These are phyloP conservation scores for Capitella teleta DNA, from an alignment of 1,140 invertebrate species.

Conservation along the genomic window DNA sequence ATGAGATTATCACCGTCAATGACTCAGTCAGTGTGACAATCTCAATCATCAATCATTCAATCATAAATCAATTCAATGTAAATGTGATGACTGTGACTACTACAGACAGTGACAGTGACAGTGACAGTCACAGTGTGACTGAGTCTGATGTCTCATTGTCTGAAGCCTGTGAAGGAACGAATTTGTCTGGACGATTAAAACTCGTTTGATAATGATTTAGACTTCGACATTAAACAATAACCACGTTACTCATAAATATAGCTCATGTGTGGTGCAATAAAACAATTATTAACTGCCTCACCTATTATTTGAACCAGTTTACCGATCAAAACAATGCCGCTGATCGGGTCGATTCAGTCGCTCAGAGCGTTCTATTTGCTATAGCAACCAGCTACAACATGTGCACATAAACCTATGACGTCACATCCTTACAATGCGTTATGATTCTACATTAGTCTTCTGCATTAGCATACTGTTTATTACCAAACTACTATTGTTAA, in stretches of 20 bases:
- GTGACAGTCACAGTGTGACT: neutral
- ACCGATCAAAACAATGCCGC: too few species aligned
- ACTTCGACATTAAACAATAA: neutral
- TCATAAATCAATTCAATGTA: too few species aligned
- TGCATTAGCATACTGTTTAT: neutral
- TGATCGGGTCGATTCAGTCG: neutral
- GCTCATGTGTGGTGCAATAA: neutral
- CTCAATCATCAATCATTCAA: too few species aligned
- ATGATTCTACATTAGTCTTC: neutral
- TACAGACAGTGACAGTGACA: neutral
- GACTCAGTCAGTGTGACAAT: neutral
- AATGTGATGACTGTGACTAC: neutral
- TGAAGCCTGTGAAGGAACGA: too few species aligned
- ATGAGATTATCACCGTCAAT: neutral
- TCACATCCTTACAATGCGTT: neutral
- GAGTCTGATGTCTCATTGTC: neutral
- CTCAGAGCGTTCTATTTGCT: neutral
- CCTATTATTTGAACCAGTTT: too few species aligned
- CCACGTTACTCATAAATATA: neutral
- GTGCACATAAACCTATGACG: neutral
- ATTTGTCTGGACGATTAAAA: too few species aligned
- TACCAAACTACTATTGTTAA: neutral
- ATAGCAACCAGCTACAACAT: constrained; percentile 2
- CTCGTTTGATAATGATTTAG: too few species aligned
- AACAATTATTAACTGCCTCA: too few species aligned